A percentile compares a stretch with the other conserved stretches of the same genome.
phyloP scores from a whole-genome alignment of 2,113 vertebrate species.

The Rhinolophus sinicus region DNA sequence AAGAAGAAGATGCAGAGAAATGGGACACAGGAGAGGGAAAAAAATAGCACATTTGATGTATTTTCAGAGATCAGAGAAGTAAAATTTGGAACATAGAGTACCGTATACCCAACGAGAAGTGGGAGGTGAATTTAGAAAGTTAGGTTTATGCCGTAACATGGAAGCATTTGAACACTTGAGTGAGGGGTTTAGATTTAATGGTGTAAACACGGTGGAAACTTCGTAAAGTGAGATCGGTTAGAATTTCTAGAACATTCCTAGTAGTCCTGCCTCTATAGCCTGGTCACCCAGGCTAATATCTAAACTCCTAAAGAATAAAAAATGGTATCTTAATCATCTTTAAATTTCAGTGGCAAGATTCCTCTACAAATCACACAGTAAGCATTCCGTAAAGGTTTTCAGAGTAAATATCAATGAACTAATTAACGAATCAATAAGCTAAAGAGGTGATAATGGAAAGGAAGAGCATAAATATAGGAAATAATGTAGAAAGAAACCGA shows the following conservation, averaged over 20 bases:
- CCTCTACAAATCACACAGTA: background rate
- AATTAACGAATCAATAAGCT: background rate
- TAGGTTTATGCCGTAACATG: background rate
- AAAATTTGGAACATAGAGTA: background rate
- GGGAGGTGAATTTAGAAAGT: constrained; percentile 14
- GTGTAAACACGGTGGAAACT: background rate
- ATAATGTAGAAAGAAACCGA: background rate
- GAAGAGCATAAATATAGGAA: background rate
- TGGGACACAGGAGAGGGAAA: background rate
- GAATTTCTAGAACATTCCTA: background rate
- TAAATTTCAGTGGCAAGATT: background rate
- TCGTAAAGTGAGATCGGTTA: background rate
- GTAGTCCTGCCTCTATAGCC: background rate
- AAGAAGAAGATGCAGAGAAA: background rate
- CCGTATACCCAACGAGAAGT: background rate
- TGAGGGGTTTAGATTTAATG: constrained; percentile 7
- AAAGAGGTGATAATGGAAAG: background rate
- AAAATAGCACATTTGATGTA: background rate
- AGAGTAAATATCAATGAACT: background rate
- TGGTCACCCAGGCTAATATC: background rate
- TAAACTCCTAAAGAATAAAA: background rate
- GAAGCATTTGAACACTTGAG: background rate
- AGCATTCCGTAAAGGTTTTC: background rate
- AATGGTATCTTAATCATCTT: background rate
- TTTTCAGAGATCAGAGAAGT: constrained; percentile 26